These are phyloP conservation scores for Heliconius nattereri DNA, from an alignment of 1,140 invertebrate species.

Conservation along the genomic window DNA sequence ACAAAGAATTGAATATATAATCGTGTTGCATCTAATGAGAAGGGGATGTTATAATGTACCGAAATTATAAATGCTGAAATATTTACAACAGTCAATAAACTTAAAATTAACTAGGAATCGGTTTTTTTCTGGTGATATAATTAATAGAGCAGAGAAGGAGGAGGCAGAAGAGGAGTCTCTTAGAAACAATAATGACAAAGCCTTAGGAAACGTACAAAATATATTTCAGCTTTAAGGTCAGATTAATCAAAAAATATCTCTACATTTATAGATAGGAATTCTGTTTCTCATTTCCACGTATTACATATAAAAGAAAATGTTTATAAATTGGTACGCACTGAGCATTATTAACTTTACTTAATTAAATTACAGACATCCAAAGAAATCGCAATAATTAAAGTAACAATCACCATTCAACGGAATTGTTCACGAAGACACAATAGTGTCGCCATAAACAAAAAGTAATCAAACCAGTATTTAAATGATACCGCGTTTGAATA, in stretches of 20 bases:
- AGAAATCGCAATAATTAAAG: slow-evolving; percentile 17
- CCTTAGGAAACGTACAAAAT: background rate
- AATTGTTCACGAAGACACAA: slow-evolving; percentile 18
- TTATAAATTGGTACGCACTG: background rate
- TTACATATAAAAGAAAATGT: background rate
- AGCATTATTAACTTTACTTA: background rate
- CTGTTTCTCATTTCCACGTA: background rate
- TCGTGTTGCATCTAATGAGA: slow-evolving; percentile 60
- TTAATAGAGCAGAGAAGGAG: too few relatives aligned
- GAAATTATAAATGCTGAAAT: slow-evolving; percentile 28
- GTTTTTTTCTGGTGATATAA: background rate
- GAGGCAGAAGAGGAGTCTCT: background rate
- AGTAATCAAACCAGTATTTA: slow-evolving; percentile 32
- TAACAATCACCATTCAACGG: slow-evolving; percentile 19
- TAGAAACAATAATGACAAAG: background rate
- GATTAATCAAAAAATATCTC: slow-evolving; percentile 1
- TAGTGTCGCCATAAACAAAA: slow-evolving; percentile 25
- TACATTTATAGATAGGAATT: background rate
- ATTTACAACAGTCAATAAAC: slow-evolving; percentile 7
- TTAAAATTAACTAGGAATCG: background rate
- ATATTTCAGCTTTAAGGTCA: background rate
- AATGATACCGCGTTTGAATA: slow-evolving; percentile 49
- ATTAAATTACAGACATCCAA: slow-evolving; percentile 6
- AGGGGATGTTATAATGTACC: slow-evolving; percentile 43
- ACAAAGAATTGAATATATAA: slow-evolving; percentile 73